phyloP scores from a whole-genome alignment of 2,797 vertebrate species.

The Iguana delicatissima region DNA sequence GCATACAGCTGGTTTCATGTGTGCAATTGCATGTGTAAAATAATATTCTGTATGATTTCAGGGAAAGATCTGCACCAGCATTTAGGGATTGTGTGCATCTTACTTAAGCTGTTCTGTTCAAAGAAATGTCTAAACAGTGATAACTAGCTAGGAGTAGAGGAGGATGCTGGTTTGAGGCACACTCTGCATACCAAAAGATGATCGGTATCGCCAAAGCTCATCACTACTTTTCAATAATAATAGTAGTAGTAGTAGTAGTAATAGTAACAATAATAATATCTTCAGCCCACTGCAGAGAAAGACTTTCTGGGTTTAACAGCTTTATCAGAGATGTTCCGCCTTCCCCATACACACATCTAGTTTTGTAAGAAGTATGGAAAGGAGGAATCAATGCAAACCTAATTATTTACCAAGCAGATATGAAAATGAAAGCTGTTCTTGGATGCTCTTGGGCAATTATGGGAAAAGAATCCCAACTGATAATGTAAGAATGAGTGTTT shows the following conservation, averaged over 20 bases:
- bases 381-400: background rate
- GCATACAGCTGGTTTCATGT: too few species aligned
- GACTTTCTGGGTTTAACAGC: background rate
- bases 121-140: background rate
- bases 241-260: too few species aligned
- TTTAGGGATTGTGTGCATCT: background rate
- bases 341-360: background rate
- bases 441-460: slow-evolving; percentile 33
- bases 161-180: background rate
- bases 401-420: slow-evolving; percentile 38
- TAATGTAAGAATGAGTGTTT: slow-evolving; percentile 31
- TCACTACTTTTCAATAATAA: too few species aligned
- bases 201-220: background rate
- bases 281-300: background rate
- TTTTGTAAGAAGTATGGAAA: slow-evolving; percentile 9
- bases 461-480: slow-evolving; percentile 22
- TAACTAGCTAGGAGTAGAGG: background rate
- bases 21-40: background rate
- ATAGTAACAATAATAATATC: background rate
- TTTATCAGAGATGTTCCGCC: background rate
- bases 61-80: background rate
- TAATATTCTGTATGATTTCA: background rate
- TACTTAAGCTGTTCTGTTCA: background rate
- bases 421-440: slow-evolving; percentile 30
- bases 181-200: background rate